Evolutionary conservation across 2,797 vertebrate species (phyloP).

Genomic region (Melopsittacus undulatus): DNA sequence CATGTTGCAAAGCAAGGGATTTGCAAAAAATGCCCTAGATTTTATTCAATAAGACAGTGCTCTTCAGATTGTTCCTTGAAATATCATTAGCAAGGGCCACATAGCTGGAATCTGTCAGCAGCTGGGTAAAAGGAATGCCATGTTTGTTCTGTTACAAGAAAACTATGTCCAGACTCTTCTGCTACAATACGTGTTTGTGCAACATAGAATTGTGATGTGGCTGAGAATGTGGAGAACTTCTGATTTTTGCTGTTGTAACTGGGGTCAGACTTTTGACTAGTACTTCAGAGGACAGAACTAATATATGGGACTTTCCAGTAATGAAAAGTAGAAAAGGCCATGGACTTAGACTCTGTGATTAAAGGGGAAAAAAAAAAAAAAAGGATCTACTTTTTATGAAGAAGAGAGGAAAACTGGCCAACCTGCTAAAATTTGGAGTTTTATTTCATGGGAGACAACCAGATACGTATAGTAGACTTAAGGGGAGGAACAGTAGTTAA

Average conservation of each 20-base stretch:
- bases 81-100: neutral
- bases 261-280: neutral
- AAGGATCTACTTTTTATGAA: neutral
- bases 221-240: neutral
- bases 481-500: neutral
- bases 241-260: rapidly evolving
- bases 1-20: neutral
- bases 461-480: neutral
- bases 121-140: rapidly evolving
- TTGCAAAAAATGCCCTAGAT: rapidly evolving
- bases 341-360: neutral
- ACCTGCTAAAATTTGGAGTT: neutral
- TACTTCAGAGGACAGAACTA: neutral
- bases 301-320: neutral
- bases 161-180: neutral
- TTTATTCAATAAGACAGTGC: neutral
- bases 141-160: neutral
- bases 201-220: rapidly evolving
- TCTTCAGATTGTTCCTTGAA: neutral
- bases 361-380: neutral
- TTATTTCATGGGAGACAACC: neutral
- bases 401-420: neutral
- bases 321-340: neutral
- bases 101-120: neutral
- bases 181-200: rapidly evolving